A percentile compares a stretch with the other conserved stretches of the same genome.
phyloP scores from a whole-genome alignment of 2,888 invertebrate species.

The Candidula unifasciata region DNA sequence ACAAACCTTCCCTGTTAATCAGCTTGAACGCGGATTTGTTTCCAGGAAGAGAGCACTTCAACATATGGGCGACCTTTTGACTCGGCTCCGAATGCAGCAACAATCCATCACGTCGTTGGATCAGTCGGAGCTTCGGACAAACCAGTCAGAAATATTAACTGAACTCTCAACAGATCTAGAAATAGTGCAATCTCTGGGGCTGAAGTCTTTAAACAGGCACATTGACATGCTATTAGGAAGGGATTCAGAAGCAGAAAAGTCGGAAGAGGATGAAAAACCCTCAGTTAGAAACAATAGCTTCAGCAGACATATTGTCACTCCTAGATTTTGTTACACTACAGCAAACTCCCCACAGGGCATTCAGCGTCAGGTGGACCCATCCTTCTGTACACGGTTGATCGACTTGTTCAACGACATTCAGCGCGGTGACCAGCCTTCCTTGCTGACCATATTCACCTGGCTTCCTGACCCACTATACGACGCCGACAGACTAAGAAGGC shows the following conservation, averaged over 20 bases:
- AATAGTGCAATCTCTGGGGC: not conserved
- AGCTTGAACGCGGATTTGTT: conserved; percentile 13
- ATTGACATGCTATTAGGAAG: not conserved
- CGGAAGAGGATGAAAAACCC: not conserved
- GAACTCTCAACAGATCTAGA: not conserved
- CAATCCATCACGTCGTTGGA: too few species aligned
- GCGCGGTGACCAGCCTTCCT: not conserved
- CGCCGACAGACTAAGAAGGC: not conserved
- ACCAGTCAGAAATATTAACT: not conserved
- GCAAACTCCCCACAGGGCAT: not conserved
- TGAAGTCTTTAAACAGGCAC: not conserved
- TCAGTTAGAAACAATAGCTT: not conserved
- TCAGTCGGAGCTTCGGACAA: too few species aligned
- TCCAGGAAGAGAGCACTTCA: not conserved
- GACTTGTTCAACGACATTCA: conserved; percentile 1
- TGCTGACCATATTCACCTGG: conserved; percentile 47
- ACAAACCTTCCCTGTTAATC: conserved; percentile 8
- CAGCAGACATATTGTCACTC: not conserved
- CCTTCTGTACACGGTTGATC: conserved; percentile 27
- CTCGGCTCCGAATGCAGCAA: not conserved
- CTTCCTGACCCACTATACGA: conserved; percentile 34
- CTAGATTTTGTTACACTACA: not conserved
- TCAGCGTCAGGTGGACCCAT: conserved; percentile 5
- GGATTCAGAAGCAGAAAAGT: not conserved
- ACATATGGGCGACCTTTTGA: not conserved